Evolutionary conservation across 2,113 vertebrate species (phyloP).

Genomic region (Neolamprologus brichardi): DNA sequence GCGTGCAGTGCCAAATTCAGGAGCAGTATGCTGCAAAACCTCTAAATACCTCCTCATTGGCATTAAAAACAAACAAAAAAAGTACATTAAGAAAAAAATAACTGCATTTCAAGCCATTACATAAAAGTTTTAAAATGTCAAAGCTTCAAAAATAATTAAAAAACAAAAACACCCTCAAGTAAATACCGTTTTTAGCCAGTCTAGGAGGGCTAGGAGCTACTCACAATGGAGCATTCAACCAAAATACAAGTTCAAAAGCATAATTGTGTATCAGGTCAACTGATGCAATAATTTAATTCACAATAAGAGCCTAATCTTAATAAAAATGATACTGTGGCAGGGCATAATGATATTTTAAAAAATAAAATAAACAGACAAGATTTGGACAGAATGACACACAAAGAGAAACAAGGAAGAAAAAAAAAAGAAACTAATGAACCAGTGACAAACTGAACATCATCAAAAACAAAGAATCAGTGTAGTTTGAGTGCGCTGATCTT

Average conservation of each 20-base stretch:
- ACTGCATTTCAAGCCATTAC: conserved; percentile 20
- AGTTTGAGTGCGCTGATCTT: neutral
- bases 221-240: neutral
- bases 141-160: conserved; percentile 24
- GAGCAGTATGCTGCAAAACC: conserved; percentile 13
- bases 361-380: neutral
- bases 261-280: conserved; percentile 70
- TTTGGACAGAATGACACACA: neutral
- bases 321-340: conserved; percentile 31
- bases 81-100: neutral
- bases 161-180: neutral
- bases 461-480: neutral
- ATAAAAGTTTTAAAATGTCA: conserved; percentile 40
- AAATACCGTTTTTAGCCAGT: neutral
- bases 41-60: conserved; percentile 34
- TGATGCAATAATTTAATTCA: conserved; percentile 64
- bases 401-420: neutral
- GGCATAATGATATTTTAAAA: neutral
- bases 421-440: neutral
- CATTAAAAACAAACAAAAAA: neutral
- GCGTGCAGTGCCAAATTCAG: neutral
- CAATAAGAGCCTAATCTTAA: conserved; percentile 27
- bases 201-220: conserved; percentile 31
- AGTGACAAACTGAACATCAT: neutral
- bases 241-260: neutral